Evolutionary conservation across 2,797 vertebrate genomes (phyloP), one percentile per base, ranked within the genome.

Genomic region (Sebastes variabilis): DNA sequence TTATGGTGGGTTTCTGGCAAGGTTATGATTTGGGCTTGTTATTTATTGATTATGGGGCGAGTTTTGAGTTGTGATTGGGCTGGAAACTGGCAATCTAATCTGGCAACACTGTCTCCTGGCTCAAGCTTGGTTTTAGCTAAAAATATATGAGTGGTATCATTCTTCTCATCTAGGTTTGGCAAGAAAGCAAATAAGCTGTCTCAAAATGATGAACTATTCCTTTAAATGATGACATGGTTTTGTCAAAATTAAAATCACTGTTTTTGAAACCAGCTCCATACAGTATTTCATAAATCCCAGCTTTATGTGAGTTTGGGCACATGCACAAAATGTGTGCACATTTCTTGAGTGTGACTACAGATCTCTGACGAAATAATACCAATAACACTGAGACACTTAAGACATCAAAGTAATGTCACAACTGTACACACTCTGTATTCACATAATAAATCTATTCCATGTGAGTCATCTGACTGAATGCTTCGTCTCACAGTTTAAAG

Each of bases 401-500:
- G 46, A 49, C 16, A 49, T 49, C 16, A 56, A 58, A 49, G 62
- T 3, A 60, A 58, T 22, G 30, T 77, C 32, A 24, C 18, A 24
- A 46, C 20, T 52, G 36, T 59, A 46, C 4, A 29, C 13, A 20
- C 2, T 38, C 7, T 58, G 4, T 18, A 60, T 42, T 49, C 27
- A 20, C 62, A 65, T 8, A 9, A 46, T 49, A 72, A 62, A 75
- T 67, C 7, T 29, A 5, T 71, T 79, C 59, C 24, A 58, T 77
- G 64, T 80, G 52, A 34, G 38, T 62, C 11, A 4, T 30, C 64
- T n/a, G 30, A 54, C 24, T 81, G 82, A 73, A 68, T 52, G n/a
- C 34, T 58, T 72, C 34, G 59, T 79, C 30, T 77, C 25, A 18
- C 10, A 30, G 62, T 66, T 80, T 67, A 29, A 77, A 83, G 59